Conservation (phyloP, 2,113 vertebrate genomes). For the Chinchilla lanigera region DNA sequence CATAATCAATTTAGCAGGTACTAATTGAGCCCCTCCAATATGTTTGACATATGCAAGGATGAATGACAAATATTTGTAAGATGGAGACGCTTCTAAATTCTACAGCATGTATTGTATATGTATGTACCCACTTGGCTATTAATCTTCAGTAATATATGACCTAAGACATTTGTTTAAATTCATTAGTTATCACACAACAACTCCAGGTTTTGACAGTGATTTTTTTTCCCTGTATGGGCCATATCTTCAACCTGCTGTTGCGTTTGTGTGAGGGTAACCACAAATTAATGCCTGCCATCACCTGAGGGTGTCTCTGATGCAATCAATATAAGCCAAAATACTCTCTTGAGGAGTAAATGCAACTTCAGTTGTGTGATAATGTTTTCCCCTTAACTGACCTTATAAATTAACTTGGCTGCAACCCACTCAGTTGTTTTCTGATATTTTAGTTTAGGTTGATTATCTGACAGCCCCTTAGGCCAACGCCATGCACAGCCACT, state of each 20-base stretch:
- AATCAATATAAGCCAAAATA: conserved; percentile 65
- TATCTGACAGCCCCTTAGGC: conserved; percentile 59
- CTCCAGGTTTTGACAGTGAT: neutral
- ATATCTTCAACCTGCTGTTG: conserved; percentile 6
- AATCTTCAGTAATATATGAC: neutral
- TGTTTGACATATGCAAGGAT: neutral
- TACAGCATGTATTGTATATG: no score
- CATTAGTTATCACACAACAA: neutral
- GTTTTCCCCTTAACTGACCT: conserved; percentile 70
- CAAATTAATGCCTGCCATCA: conserved; percentile 58
- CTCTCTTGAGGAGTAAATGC: conserved; percentile 51
- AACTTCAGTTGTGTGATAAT: conserved; percentile 63
- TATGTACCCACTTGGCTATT: neutral
- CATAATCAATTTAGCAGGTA: conserved; percentile 27
- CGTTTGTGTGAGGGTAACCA: conserved; percentile 22
- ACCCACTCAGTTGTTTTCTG: conserved; percentile 53
- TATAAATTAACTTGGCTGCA: conserved; percentile 72
- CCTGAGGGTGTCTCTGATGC: conserved; percentile 36
- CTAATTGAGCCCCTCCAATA: neutral
- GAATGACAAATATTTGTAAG: neutral
- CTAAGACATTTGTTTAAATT: neutral
- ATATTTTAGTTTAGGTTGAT: conserved; percentile 71
- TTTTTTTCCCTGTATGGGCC: neutral
- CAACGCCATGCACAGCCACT: neutral
- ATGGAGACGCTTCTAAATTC: neutral